phyloP scores from a whole-genome alignment of 2,888 invertebrate genomes.

The Cantharis rustica region DNA sequence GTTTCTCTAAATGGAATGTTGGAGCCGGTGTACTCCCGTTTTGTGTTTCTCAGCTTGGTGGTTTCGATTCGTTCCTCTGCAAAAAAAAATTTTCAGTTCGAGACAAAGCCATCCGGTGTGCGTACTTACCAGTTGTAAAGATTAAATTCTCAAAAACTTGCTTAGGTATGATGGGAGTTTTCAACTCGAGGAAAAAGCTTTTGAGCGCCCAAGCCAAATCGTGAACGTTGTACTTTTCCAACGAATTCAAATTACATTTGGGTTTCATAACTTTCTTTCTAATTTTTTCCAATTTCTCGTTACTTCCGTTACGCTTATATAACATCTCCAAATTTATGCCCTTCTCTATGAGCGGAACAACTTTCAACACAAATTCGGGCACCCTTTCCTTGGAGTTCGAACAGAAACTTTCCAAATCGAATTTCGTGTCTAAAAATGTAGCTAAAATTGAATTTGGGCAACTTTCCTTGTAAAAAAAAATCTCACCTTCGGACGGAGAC shows the following conservation, averaged over 20 bases:
- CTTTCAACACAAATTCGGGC: slow-evolving; percentile 80
- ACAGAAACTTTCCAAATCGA: slow-evolving; percentile 18
- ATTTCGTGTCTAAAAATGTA: slow-evolving; percentile 17
- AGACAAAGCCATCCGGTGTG: neutral
- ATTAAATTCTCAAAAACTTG: slow-evolving; percentile 55
- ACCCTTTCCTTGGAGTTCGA: slow-evolving; percentile 51
- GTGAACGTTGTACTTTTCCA: slow-evolving; percentile 67
- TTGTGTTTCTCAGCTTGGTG: slow-evolving; percentile 33
- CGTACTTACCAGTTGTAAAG: slow-evolving; percentile 71
- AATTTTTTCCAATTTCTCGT: slow-evolving; percentile 54
- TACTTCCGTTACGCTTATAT: slow-evolving; percentile 83
- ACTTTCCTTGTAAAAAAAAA: neutral
- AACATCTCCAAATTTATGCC: slow-evolving; percentile 74
- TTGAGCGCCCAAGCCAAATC: slow-evolving; percentile 89
- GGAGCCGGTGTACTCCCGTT: slow-evolving; percentile 33
- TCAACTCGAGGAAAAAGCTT: slow-evolving; percentile 88
- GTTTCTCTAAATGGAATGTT: slow-evolving; percentile 42
- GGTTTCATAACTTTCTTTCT: slow-evolving; percentile 45
- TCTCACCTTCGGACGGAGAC: slow-evolving; percentile 15
- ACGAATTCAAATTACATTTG: slow-evolving; percentile 37
- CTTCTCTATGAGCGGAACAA: slow-evolving; percentile 78
- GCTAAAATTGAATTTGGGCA: neutral
- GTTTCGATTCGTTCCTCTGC: slow-evolving; percentile 29
- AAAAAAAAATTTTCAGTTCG: neutral
- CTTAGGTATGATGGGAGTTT: slow-evolving; percentile 84